These are phyloP conservation scores for Hyposoter didymator DNA, from an alignment of 2,888 invertebrate species.

Conservation along the genomic window DNA sequence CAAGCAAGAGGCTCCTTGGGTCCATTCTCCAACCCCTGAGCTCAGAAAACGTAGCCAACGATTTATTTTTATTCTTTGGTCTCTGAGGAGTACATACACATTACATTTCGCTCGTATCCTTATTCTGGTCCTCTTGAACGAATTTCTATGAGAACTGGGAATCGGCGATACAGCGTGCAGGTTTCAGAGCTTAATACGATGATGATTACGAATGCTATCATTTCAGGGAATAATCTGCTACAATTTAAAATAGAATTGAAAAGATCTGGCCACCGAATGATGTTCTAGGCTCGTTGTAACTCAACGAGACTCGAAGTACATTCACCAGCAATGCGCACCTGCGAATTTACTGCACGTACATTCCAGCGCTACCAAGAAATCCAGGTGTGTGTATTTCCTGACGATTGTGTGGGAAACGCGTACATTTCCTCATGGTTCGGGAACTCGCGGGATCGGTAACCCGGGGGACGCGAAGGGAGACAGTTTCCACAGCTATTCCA, in stretches of 20 bases:
- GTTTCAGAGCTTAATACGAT: neutral
- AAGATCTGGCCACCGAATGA: neutral
- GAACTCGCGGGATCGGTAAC: constrained; percentile 45
- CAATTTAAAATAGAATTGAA: neutral
- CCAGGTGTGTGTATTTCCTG: constrained; percentile 42
- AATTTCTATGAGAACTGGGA: neutral
- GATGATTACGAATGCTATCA: neutral
- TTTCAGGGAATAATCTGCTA: constrained; percentile 16
- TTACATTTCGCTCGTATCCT: neutral
- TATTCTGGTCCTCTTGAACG: neutral
- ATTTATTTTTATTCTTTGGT: constrained; percentile 49
- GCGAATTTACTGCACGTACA: constrained; percentile 25
- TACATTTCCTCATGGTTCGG: neutral
- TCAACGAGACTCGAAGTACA: constrained; percentile 34
- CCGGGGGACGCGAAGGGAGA: constrained; percentile 54
- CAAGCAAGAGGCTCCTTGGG: constrained; percentile 44
- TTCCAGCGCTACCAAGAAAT: neutral
- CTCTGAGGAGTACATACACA: constrained; percentile 4
- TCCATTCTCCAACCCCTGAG: neutral
- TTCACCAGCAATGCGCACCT: constrained; percentile 35
- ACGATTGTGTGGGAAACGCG: constrained; percentile 52
- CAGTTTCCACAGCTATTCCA: constrained; percentile 40
- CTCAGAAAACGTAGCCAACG: neutral
- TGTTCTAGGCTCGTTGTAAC: constrained; percentile 17
- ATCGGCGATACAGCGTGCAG: neutral